phyloP scores from a whole-genome alignment of 64 coral and sea anemone species.

The Pocillopora verrucosa region DNA sequence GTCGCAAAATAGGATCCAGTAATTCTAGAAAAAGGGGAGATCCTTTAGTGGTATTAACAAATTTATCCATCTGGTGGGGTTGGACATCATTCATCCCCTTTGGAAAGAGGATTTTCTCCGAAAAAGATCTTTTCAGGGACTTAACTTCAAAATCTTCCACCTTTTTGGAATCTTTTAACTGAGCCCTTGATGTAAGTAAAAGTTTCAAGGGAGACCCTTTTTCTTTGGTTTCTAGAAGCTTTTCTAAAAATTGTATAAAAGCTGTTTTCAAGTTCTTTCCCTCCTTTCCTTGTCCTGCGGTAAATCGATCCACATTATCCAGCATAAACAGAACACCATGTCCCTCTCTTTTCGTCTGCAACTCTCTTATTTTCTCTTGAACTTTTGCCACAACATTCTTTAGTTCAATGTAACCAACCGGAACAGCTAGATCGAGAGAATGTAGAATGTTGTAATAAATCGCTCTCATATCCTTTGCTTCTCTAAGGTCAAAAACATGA shows the following conservation, averaged over 20 bases:
- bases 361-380: not conserved
- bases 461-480: conserved; percentile 13
- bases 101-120: not conserved
- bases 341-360: not conserved
- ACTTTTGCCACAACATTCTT: not conserved
- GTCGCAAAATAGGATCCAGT: not conserved
- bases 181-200: not conserved
- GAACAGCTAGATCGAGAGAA: not conserved
- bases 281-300: not conserved
- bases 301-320: not conserved
- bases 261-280: not conserved
- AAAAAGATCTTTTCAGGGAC: not conserved
- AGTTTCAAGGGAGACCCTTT: not conserved
- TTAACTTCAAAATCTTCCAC: not conserved
- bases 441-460: not conserved
- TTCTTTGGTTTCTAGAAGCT: not conserved
- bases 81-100: not conserved
- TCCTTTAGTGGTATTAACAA: not conserved
- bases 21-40: not conserved
- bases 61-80: not conserved
- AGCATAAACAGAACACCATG: not conserved
- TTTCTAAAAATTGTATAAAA: not conserved
- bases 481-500: conserved; percentile 21
- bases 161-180: not conserved
- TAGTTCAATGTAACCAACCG: not conserved